Evolutionary conservation across 2,113 vertebrate genomes (phyloP), one percentile per base, ranked within the genome.

Genomic region (Columba livia): DNA sequence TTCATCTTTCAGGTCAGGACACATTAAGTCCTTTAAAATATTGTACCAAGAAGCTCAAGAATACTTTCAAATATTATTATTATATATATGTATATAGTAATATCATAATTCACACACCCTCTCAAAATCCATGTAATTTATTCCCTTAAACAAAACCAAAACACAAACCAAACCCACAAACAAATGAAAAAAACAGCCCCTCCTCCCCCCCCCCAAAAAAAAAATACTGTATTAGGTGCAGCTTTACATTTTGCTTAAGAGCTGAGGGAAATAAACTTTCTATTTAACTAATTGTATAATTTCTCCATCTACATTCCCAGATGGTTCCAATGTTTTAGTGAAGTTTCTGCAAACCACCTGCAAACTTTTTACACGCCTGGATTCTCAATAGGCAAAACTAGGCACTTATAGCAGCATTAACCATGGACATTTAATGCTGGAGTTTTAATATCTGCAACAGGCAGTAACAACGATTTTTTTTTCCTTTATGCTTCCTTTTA

Each of bases 331-430:
- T 54, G 80, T 57, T 80, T 94, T 25, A 28, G 10, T 48, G 56
- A 85, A 85, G 70, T 89, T 95, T 83, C 82, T 93, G 65, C 67
- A 85, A 85, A 62, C 88, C 79, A 78, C 88, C 88, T 91, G 82
- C 79, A 92, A 96, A 96, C 57, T 97, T 96, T 93, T 69, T 58
- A 29, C 40, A 34, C 0, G 6, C 47, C 66, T 9, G 4, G 58
- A 70, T 79, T 58, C 56, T 85, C 75, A 36, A 25, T 1, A 89
- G 36, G 44, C 61, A 84, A 92, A 91, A 2, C 4, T 24, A 60
- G 44, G 40, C 86, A 56, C 40, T 83, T 79, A 51, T 0, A 81
- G 20, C 73, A 75, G 28, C 71, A 54, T 42, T 53, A 58, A 79
- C 64, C 31, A 25, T 0, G 4, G 28, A 18, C 50, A 25, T 58